Evolutionary conservation across 2,113 vertebrate species (phyloP).

Genomic region (Rhadina sibilatrix): DNA sequence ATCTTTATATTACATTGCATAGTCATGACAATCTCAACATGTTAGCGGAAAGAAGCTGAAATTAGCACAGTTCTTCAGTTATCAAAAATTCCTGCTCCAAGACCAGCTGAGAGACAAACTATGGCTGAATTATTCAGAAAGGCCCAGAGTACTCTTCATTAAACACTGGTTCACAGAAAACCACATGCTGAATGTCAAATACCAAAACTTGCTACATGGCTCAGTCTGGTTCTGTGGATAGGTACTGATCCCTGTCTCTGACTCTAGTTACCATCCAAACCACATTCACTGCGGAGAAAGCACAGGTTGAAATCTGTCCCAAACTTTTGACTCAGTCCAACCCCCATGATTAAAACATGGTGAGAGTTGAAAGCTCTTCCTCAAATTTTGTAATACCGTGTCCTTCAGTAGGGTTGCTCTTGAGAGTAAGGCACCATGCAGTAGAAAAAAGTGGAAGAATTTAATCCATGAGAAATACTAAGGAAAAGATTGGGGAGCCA

Average conservation of each 20-base stretch:
- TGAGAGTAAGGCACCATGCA: not conserved
- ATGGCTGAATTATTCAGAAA: not conserved
- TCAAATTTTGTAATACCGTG: not conserved
- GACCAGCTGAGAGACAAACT: not conserved
- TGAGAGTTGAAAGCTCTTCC: not conserved
- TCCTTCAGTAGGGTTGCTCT: not conserved
- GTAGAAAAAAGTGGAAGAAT: not conserved
- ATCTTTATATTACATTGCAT: slow-evolving; percentile 26
- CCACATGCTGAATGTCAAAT: not conserved
- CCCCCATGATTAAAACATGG: accelerated
- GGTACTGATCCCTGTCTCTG: not conserved
- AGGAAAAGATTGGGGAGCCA: not conserved
- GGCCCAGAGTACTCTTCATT: not conserved
- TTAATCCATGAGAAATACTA: not conserved
- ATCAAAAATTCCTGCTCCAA: not conserved
- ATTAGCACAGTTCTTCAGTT: slow-evolving; percentile 12
- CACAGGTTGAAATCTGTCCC: not conserved
- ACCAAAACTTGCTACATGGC: not conserved
- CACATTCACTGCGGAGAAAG: not conserved
- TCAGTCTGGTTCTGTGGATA: not conserved
- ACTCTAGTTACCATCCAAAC: not conserved
- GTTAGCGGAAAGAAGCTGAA: slow-evolving; percentile 1
- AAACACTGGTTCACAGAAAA: not conserved
- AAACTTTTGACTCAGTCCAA: not conserved
- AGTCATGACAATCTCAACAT: slow-evolving; percentile 13